Evolutionary conservation across 1,140 invertebrate genomes (phyloP), one percentile per base, ranked within the genome.

Genomic region (Papilio polytes): DNA sequence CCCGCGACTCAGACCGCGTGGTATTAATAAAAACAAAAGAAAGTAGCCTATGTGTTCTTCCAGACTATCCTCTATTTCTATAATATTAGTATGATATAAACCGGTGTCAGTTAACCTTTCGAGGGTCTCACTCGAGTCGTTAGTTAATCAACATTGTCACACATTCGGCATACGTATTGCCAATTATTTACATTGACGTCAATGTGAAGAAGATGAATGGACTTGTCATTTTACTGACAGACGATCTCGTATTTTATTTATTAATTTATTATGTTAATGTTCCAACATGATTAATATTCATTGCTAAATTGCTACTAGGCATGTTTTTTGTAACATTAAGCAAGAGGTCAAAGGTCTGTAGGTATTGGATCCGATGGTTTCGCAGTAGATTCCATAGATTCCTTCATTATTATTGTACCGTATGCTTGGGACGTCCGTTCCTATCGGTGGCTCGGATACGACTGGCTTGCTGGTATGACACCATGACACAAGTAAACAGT

Each of bases 131-230:
- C 0, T 31, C 26, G 13, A 31, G 12, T 70, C 22, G 26, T 63
- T 31, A 6, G 63, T 63, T 31, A 0, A 31, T 70, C 63, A 70
- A 36, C 22, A 36, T 59, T 31, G 22, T 15, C 63, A 31, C 63
- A 66, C 63, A 31, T 70, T 18, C 63, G 26, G 63, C 63, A 70
- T 70, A 70, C 26, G 12, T 31, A 70, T 70, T 70, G 63, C 63
- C 26, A 31, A 70, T 70, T 70, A 70, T 70, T 70, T 70, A 70
- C 26, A 18, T 36, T 70, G 63, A 70, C 63, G 63, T 70, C 63
- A 70, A 31, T 70, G 26, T 15, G 26, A 70, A 2, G 26, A 70
- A 36, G 63, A 70, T 70, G 26, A 70, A 70, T 70, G 63, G 26
- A 31, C 4, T 7, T 70, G 63, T 70, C 63, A 70, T 70, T 66